Conservation (phyloP, 2,797 vertebrate genomes). For the Spheniscus humboldti region DNA sequence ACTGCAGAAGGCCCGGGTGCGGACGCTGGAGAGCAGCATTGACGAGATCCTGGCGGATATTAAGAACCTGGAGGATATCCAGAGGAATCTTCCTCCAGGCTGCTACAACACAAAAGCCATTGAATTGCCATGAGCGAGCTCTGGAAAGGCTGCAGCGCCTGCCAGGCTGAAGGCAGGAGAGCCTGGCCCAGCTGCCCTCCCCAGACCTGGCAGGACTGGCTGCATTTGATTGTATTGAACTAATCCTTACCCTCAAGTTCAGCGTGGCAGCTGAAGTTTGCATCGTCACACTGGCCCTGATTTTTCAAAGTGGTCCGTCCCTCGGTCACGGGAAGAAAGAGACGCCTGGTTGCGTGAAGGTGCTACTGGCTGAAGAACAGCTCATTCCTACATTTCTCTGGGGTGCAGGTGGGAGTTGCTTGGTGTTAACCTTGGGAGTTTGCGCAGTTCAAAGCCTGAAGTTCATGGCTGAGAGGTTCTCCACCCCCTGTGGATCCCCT, state of each 20-base stretch:
- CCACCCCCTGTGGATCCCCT: neutral
- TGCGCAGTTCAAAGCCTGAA: neutral
- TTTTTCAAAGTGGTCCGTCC: neutral
- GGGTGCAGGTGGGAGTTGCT: neutral
- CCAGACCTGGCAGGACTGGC: neutral
- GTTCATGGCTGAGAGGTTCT: neutral
- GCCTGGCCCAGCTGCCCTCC: neutral
- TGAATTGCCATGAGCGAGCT: slow-evolving; percentile 73
- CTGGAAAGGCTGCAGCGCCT: neutral
- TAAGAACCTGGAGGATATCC: slow-evolving; percentile 85
- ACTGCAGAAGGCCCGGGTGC: slow-evolving; percentile 68
- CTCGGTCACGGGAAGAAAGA: neutral
- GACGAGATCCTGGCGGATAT: slow-evolving; percentile 81
- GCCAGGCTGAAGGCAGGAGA: neutral
- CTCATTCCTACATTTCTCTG: neutral
- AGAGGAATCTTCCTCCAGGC: slow-evolving; percentile 74
- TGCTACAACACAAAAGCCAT: slow-evolving; percentile 84
- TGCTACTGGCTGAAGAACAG: neutral
- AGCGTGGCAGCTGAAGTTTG: neutral
- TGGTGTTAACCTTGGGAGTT: neutral
- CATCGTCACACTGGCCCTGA: neutral
- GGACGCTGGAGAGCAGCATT: slow-evolving; percentile 76
- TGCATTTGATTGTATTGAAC: neutral
- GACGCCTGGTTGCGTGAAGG: neutral
- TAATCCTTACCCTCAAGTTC: neutral